phyloP scores from a whole-genome alignment of 2,797 vertebrate species.

The Urosaurus nigricauda region DNA sequence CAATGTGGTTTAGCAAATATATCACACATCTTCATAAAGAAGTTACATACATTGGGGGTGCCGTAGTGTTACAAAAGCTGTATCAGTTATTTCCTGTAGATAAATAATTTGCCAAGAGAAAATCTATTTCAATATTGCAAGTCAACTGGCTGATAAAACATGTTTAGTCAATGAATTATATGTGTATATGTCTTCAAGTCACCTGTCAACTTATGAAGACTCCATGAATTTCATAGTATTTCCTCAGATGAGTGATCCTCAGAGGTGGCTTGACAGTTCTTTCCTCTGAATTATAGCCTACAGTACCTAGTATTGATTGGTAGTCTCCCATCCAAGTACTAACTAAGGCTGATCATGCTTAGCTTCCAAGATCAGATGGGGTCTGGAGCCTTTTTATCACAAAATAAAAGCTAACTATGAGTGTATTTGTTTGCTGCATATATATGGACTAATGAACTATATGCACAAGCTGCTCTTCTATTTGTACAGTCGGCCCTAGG shows the following conservation, averaged over 20 bases:
- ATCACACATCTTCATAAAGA: neutral
- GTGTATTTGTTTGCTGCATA: neutral
- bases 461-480: constrained; percentile 21
- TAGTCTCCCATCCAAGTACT: too few relatives aligned
- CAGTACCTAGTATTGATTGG: too few relatives aligned
- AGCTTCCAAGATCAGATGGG: too few relatives aligned
- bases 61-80: neutral
- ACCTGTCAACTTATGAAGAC: too few relatives aligned
- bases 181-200: too few relatives aligned
- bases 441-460: constrained; percentile 12
- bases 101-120: neutral
- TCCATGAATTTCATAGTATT: too few relatives aligned
- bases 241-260: too few relatives aligned
- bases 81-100: neutral
- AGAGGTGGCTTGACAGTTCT: too few relatives aligned
- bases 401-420: neutral
- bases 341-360: too few relatives aligned
- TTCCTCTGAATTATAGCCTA: too few relatives aligned
- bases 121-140: constrained; percentile 24
- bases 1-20: neutral
- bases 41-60: neutral
- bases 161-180: neutral
- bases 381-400: too few relatives aligned
- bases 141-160: neutral
- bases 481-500: neutral